phyloP scores from a whole-genome alignment of 1,140 invertebrate species.

The Papilio dardanus region DNA sequence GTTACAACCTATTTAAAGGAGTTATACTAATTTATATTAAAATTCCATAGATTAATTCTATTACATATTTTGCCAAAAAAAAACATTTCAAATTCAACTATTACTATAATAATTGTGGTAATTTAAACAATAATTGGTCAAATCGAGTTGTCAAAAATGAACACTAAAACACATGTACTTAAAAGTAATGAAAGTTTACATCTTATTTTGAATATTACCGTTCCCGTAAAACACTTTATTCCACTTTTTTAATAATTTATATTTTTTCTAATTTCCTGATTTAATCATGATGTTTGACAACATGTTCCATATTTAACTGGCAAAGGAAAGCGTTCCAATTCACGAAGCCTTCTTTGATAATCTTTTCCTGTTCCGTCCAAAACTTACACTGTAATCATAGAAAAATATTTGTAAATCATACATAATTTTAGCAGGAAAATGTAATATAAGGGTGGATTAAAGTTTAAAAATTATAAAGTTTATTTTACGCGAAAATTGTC shows the following conservation, averaged over 20 bases:
- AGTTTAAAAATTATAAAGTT: too few species aligned
- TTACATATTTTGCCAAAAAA: neutral
- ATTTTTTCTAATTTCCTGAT: neutral
- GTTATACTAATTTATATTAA: slow-evolving; percentile 5
- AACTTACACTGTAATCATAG: slow-evolving; percentile 63
- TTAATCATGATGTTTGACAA: slow-evolving; percentile 59
- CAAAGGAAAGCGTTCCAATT: slow-evolving; percentile 78
- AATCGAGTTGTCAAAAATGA: neutral
- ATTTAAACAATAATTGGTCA: neutral
- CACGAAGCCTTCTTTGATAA: slow-evolving; percentile 66
- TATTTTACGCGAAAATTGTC: neutral
- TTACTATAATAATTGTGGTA: neutral
- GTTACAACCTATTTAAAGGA: slow-evolving; percentile 24
- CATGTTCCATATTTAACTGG: slow-evolving; percentile 72
- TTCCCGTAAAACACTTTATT: neutral
- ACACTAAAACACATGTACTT: neutral
- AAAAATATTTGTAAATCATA: too few species aligned
- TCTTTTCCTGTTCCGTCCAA: slow-evolving; percentile 64
- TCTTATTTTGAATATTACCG: neutral
- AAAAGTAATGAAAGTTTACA: neutral
- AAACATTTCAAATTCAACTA: neutral
- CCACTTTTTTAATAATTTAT: neutral
- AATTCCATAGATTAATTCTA: neutral
- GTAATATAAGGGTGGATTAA: too few species aligned
- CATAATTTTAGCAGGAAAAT: neutral